Evolutionary conservation across 1,140 invertebrate species (phyloP), one percentile per base, ranked within the genome.

Genomic region (Drosophila pachea): DNA sequence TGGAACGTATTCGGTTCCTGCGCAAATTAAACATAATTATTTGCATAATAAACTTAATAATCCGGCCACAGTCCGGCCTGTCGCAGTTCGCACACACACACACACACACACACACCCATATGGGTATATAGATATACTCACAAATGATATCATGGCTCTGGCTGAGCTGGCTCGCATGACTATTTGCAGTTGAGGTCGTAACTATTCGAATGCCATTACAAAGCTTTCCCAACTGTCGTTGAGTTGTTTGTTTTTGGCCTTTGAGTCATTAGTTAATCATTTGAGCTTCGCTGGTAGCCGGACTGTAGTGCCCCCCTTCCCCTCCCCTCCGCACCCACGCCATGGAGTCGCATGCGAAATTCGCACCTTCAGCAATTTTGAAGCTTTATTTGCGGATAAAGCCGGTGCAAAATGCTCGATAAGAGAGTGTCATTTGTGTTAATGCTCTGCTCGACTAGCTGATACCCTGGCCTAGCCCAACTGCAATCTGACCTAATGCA

Each of bases 361-460:
- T 55, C 33, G 47, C 56, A 60, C 56, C 49, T 22, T 61, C 12
- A 29, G 29, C 60, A 52, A 55, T 68, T 63, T 63, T 29, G 29
- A 31, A 55, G 52, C 52, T 62, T 55, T 55, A 48, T 54, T 53
- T 40, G 36, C 43, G 22, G 29, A 31, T 42, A 48, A 12, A 61
- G 38, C 62, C 12, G 49, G 14, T 53, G 35, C 8, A 6, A 40
- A 42, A 29, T 12, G 11, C 36, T 29, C 42, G 66, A 68, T 63
- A 68, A 49, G 35, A 49, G 38, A 42, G 38, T 63, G 45, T 68
- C 59, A 48, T 54, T 47, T 35, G 40, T 9, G 33, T 22, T 8
- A 14, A 35, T 7, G 47, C 22, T 33, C 7, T 35, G 11, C 33
- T 8, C 49, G 14, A 62, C 66, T 38, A 1, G 0, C 0, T 3